Evolutionary conservation across 2,888 invertebrate species (phyloP), one percentile per base, ranked within the genome.

Genomic region (Diaphora mendica): DNA sequence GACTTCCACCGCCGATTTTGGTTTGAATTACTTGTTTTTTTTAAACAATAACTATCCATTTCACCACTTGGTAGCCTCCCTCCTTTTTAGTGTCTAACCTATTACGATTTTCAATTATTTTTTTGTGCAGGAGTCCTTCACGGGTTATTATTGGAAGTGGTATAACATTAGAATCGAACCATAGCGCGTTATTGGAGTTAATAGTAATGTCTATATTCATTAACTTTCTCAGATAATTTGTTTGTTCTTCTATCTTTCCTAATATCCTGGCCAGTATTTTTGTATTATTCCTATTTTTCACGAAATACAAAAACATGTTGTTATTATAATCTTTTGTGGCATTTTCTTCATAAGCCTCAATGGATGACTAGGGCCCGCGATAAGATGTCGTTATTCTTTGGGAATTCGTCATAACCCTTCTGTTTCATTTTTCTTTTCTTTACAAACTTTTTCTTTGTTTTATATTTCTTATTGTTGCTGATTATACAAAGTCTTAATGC

Each of bases 231-330:
- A 89, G 90, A 85, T 88, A 91, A 93, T 93, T 93, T 90, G 88
- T 91, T 92, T 93, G 92, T 93, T 93, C 89, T 88, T 35, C 33
- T 33, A 33, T 88, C 83, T 87, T 91, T 93, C 87, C 93, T 92
- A 93, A 93, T 93, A 93, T 92, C 92, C 91, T 88, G 82, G 85
- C 87, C 89, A 88, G 89, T 89, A 89, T 91, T 92, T 91, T 90
- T 85, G 85, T 89, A 90, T 92, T 92, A 89, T 91, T 87, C 85
- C 79, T 79, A 82, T 87, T 90, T 90, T 87, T 84, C 85, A 77
- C 75, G 73, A 79, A 81, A 84, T 80, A 75, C 84, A 81, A 86
- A 91, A 90, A 89, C 90, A 88, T 89, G 89, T 86, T 88, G 75
- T 83, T 85, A 82, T 84, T 86, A 85, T 88, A 89, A 87, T 90